These are phyloP conservation scores for Drosophila teissieri DNA, from an alignment of 1,140 invertebrate genomes.

Conservation along the genomic window DNA sequence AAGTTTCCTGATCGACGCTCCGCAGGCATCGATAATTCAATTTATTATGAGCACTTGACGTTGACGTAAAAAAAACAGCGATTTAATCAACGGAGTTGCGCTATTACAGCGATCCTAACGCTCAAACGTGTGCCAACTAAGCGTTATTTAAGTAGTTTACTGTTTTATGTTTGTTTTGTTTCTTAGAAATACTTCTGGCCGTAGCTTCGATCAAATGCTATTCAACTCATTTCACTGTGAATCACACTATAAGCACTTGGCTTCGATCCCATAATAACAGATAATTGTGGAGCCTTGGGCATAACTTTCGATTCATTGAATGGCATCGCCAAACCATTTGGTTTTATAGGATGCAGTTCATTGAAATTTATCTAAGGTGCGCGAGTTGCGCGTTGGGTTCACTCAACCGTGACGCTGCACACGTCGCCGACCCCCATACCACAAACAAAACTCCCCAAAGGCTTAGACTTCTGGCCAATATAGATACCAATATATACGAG, in stretches of 20 bases:
- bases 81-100: neutral
- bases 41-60: neutral
- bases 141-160: neutral
- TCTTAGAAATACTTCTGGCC: neutral
- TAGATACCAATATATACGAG: neutral
- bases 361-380: slow-evolving; percentile 43
- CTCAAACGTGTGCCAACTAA: neutral
- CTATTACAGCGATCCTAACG: neutral
- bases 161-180: neutral
- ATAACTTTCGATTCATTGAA: slow-evolving; percentile 23
- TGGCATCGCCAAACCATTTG: slow-evolving; percentile 2
- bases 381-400: slow-evolving; percentile 20
- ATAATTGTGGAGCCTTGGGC: neutral
- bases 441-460: neutral
- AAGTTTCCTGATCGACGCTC: slow-evolving; percentile 14
- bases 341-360: slow-evolving; percentile 34
- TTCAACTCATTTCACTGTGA: neutral
- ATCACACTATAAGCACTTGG: no score
- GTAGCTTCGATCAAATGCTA: neutral
- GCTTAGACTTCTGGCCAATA: neutral
- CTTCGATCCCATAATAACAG: neutral
- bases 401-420: slow-evolving; percentile 34
- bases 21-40: neutral
- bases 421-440: slow-evolving; percentile 4
- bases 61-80: neutral